Evolutionary conservation across 1,140 invertebrate species (phyloP).

Genomic region (Drosophila repletoides): DNA sequence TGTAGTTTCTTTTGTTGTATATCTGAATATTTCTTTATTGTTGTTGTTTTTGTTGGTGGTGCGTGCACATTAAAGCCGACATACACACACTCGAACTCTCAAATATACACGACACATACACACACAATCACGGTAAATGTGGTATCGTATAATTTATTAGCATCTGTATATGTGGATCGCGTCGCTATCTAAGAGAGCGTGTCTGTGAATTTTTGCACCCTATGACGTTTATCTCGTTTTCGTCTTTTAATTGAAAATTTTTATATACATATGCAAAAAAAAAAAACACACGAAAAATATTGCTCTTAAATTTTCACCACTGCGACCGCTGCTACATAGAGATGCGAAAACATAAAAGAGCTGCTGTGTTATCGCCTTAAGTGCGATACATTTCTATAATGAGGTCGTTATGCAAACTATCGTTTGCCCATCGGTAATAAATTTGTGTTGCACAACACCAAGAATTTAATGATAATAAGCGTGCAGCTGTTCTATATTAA

Average conservation of each 20-base stretch:
- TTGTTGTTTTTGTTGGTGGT: slow-evolving; percentile 29
- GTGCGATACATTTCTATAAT: slow-evolving; percentile 20
- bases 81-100: slow-evolving; percentile 24
- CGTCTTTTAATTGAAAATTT: background rate
- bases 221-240: background rate
- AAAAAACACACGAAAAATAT: slow-evolving; percentile 37
- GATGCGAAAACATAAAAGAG: slow-evolving; percentile 20
- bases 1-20: slow-evolving; percentile 14
- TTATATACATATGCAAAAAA: slow-evolving; percentile 29
- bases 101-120: slow-evolving; percentile 24
- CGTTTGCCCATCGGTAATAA: background rate
- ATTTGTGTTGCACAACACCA: slow-evolving; percentile 4
- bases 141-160: slow-evolving; percentile 40
- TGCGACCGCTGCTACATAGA: slow-evolving; percentile 41
- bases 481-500: too few relatives aligned
- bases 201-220: slow-evolving; percentile 10
- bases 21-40: slow-evolving; percentile 18
- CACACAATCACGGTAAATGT: slow-evolving; percentile 52
- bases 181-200: slow-evolving; percentile 9
- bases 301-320: slow-evolving; percentile 43
- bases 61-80: slow-evolving; percentile 66
- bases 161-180: slow-evolving; percentile 5
- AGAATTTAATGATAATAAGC: too few relatives aligned
- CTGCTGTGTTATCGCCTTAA: slow-evolving; percentile 10
- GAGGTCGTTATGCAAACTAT: slow-evolving; percentile 8